Conservation (phyloP, 2,797 vertebrate species). For the Benthosema pterotum region DNA sequence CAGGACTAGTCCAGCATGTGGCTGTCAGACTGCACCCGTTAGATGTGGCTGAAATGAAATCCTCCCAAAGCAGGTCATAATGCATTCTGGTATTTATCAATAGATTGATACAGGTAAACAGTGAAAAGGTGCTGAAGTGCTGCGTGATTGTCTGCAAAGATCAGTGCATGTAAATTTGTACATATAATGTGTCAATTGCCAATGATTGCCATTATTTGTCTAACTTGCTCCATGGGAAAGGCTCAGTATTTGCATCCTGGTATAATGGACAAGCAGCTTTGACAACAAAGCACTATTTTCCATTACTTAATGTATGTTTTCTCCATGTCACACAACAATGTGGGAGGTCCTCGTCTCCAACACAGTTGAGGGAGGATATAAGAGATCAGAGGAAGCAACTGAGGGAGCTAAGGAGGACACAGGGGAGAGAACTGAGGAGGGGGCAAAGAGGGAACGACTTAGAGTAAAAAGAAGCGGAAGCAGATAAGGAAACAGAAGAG, state of each 20-base stretch:
- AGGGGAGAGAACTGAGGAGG: no score
- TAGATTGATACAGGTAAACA: background rate
- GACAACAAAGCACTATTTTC: background rate
- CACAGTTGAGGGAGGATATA: no score
- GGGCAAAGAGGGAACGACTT: no score
- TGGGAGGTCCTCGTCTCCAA: no score
- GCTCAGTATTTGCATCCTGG: slow-evolving; percentile 33
- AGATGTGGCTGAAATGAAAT: slow-evolving; percentile 21
- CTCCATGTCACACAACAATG: no score
- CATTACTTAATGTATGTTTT: slow-evolving; percentile 2
- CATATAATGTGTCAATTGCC: background rate
- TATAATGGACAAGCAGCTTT: slow-evolving; percentile 18
- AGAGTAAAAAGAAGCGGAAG: no score
- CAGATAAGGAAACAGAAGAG: no score
- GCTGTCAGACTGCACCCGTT: background rate
- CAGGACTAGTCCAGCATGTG: slow-evolving; percentile 51
- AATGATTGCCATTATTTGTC: background rate
- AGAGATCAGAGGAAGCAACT: no score
- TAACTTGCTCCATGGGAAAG: background rate
- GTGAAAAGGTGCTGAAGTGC: slow-evolving; percentile 1
- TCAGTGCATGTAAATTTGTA: background rate
- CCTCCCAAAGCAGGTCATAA: slow-evolving; percentile 15
- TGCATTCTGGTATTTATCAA: slow-evolving; percentile 1
- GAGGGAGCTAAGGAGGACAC: no score
- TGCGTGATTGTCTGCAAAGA: no score